phyloP scores from a whole-genome alignment of 2,797 vertebrate genomes.

The Gobionotothen gibberifrons region DNA sequence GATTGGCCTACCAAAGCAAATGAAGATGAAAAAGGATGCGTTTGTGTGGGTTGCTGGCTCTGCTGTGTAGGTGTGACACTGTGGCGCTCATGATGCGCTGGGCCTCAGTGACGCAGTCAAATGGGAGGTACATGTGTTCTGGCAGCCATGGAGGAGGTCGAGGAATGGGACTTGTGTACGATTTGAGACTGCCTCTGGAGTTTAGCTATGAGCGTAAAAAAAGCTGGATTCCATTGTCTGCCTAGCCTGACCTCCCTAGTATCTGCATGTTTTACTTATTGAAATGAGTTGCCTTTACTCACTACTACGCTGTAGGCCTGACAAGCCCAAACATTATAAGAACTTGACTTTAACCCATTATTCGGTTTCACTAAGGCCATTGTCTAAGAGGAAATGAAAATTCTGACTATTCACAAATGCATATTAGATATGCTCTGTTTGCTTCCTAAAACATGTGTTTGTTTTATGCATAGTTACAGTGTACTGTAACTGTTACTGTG shows the following conservation, averaged over 20 bases:
- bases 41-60: constrained; percentile 28
- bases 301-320: constrained; percentile 20
- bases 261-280: constrained; percentile 39
- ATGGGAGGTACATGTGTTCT: constrained; percentile 63
- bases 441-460: constrained; percentile 26
- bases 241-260: constrained; percentile 24
- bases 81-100: constrained; percentile 32
- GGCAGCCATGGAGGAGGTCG: constrained; percentile 35
- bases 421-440: constrained; percentile 14
- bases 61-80: constrained; percentile 40
- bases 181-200: constrained; percentile 17
- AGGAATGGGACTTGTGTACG: constrained; percentile 28
- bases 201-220: constrained; percentile 20
- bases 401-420: constrained; percentile 32
- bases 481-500: too few species aligned
- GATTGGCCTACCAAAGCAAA: constrained; percentile 23
- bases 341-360: constrained; percentile 35
- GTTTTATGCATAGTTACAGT: constrained; percentile 41
- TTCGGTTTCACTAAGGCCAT: constrained; percentile 20
- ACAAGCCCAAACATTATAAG: constrained; percentile 28
- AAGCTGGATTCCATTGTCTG: constrained; percentile 48
- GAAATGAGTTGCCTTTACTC: constrained; percentile 24
- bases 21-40: constrained; percentile 31
- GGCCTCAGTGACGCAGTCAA: constrained; percentile 46
- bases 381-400: constrained; percentile 15